These are phyloP conservation scores for Andrena bicolor DNA, from an alignment of 2,888 invertebrate genomes.

Conservation along the genomic window DNA sequence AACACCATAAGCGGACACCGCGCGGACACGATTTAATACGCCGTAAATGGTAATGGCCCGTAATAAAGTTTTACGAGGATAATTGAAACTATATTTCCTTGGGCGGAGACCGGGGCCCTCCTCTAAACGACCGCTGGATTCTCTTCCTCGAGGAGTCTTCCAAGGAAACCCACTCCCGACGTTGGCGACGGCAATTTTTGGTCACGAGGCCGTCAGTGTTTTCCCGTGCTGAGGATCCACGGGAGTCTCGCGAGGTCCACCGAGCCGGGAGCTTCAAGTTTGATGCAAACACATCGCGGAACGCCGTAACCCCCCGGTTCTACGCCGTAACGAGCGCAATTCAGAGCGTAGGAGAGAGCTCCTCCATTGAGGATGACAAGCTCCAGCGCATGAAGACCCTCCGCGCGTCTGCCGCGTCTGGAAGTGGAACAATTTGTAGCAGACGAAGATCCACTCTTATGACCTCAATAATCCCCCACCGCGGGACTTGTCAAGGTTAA, in stretches of 20 bases:
- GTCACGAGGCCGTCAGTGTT: background rate
- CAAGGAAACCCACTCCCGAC: no score
- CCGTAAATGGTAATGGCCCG: conserved; percentile 52
- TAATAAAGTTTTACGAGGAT: conserved; percentile 60
- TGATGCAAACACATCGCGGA: conserved; percentile 34
- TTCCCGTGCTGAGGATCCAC: background rate
- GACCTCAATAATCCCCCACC: conserved; percentile 66
- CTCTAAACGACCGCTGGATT: background rate
- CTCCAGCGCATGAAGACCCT: conserved; percentile 40
- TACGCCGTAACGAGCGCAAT: conserved; percentile 17
- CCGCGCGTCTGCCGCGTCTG: conserved; percentile 45
- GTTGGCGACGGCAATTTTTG: no score
- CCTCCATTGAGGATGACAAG: conserved; percentile 45
- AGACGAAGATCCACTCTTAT: conserved; percentile 66
- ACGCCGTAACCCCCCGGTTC: conserved; percentile 20
- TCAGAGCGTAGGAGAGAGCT: conserved; percentile 31
- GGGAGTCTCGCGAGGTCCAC: background rate
- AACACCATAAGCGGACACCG: conserved; percentile 47
- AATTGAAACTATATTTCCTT: conserved; percentile 58
- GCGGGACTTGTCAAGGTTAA: conserved; percentile 62
- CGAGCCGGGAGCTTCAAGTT: background rate
- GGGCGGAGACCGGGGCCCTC: background rate
- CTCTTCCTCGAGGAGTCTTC: background rate
- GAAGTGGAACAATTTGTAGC: conserved; percentile 64
- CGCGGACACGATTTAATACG: conserved; percentile 50